Base-by-base conservation (phyloP, 2,888 invertebrate genomes). In the Amorpha juglandis region DNA sequence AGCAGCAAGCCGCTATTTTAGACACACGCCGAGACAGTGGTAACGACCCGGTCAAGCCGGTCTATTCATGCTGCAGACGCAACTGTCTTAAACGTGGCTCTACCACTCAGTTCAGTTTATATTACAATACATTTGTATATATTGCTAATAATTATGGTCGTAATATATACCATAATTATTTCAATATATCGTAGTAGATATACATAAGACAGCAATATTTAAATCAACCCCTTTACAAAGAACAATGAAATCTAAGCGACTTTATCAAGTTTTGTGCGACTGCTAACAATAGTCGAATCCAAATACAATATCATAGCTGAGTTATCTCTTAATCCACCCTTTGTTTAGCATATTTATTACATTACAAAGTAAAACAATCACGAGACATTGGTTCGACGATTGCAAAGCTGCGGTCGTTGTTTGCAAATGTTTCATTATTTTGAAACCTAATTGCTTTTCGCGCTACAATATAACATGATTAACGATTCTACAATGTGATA, bases 361-460 rank as follows among this genome's bases (percentile, higher is more conserved):
- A 65, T 65, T 70, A 67, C 67, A 62, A 66, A 69, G 53, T 62
- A 63, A 65, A 65, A 62, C 62, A 65, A 65, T 58, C 58, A 58
- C 58, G 58, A 38, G 38, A 58, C 11, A 58, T 58, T 58, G 38
- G 58, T 58, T 58, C 42, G 19, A 35, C 55, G 55, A 58, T 58
- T 58, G 42, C 42, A 38, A 38, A 16, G 16, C 35, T 35, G 16
- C 35, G 55, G 35, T 16, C 11, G 35, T 33, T 53, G 33, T 11
- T 12, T 16, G n/a, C 53, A 12, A 53, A 19, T 11, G 38, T 58
- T 58, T 19, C 42, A 11, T 19, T 19, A 42, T 42, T 58, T 19
- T 2, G 19, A 8, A n/a, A 33, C 6, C 27, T 35, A 58, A 58
- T 42, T 38, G 19, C 38, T 58, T 11, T 42, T 42, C 19, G 38